Evolutionary conservation across 2,797 vertebrate genomes (phyloP).

Genomic region (Fratercula arctica): DNA sequence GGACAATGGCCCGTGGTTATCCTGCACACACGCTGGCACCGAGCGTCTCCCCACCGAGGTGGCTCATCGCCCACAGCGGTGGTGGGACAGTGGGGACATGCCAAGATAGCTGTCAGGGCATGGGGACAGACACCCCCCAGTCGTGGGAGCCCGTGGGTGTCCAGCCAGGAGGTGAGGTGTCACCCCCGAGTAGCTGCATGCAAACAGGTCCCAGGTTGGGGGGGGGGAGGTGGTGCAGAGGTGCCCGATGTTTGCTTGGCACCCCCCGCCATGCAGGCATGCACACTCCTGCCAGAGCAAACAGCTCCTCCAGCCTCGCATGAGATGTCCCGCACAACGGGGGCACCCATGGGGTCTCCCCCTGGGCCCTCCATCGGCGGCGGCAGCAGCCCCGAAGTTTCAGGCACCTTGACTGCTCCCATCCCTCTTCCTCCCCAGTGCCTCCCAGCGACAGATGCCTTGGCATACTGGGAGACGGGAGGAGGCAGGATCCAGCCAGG

Average conservation of each 20-base stretch:
- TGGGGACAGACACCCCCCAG: neutral
- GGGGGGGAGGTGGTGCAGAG: neutral
- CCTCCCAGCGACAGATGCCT: neutral
- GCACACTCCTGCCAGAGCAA: neutral
- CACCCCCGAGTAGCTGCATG: neutral
- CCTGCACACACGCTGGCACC: fast-evolving
- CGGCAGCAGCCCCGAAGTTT: neutral
- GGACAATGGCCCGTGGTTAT: fast-evolving
- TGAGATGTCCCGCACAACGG: neutral
- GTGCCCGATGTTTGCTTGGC: neutral
- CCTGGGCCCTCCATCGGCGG: fast-evolving
- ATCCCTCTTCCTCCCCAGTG: neutral
- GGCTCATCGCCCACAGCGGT: fast-evolving
- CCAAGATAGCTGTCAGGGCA: neutral
- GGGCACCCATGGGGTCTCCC: neutral
- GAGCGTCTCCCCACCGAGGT: fast-evolving
- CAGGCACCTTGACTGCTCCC: neutral
- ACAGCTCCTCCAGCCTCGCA: neutral
- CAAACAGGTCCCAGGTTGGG: neutral
- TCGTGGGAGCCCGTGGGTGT: fast-evolving
- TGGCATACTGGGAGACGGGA: neutral
- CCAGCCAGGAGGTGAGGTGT: neutral
- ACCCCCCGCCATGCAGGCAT: neutral
- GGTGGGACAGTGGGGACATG: neutral
- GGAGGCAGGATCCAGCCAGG: neutral